Percentiles rank a stretch among this genome's conserved stretches.
Evolutionary conservation across 2,113 vertebrate genomes (phyloP).

Genomic region (Cinclus cinclus): DNA sequence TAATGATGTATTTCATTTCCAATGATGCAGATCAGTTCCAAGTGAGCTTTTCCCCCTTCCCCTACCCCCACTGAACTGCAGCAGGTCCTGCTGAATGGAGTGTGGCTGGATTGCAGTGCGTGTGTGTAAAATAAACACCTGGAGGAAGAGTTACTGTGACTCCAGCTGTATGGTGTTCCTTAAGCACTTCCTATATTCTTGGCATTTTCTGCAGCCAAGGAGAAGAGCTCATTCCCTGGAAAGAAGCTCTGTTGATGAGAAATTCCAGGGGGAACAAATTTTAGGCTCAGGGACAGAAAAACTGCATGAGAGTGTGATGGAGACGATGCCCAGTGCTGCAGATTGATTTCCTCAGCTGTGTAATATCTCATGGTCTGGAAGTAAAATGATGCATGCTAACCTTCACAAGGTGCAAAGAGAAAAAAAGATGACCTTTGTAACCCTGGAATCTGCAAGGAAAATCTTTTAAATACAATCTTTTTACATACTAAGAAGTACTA

Average conservation of each 20-base stretch:
- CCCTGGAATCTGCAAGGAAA: not conserved
- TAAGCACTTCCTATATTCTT: not conserved
- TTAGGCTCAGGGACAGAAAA: not conserved
- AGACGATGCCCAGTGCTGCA: not conserved
- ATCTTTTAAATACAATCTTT: not conserved
- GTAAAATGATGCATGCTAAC: not conserved
- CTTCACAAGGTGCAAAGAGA: not conserved
- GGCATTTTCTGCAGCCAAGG: not conserved
- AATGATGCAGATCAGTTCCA: conserved; percentile 21
- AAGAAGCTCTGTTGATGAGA: not conserved
- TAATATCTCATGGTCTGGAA: not conserved
- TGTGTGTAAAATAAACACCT: not conserved
- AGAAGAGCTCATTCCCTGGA: not conserved
- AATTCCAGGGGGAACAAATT: not conserved
- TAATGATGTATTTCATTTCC: conserved; percentile 30
- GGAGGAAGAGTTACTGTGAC: not conserved
- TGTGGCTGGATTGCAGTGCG: not conserved
- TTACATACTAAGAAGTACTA: not conserved
- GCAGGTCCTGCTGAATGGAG: not conserved
- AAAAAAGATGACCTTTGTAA: not conserved
- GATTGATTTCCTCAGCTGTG: not conserved
- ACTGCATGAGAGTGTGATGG: not conserved
- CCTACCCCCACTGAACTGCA: not conserved
- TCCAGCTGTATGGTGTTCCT: not conserved
- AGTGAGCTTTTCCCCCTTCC: not conserved